Evolutionary conservation across 2,888 invertebrate genomes (phyloP).

Genomic region (Drosophila silvestris): DNA sequence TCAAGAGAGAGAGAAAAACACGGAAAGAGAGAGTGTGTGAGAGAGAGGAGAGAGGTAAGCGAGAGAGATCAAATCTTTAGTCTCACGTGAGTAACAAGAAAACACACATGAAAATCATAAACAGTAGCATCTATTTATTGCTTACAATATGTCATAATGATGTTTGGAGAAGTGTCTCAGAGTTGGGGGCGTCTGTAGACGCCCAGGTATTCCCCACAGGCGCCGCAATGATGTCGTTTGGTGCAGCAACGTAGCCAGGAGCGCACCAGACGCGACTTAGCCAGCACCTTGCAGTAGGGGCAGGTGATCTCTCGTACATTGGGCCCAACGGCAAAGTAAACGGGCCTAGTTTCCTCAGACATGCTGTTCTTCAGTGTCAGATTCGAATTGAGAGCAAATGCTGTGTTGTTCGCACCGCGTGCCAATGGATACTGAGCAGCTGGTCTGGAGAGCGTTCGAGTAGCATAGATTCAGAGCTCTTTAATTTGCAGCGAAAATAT

Average conservation of each 20-base stretch:
- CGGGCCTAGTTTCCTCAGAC: conserved; percentile 62
- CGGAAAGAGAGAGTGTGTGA: conserved; percentile 1
- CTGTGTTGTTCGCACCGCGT: conserved; percentile 30
- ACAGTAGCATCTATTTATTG: conserved; percentile 23
- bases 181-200: conserved; percentile 83
- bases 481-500: conserved; percentile 33
- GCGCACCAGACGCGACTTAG: conserved; percentile 75
- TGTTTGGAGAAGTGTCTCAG: conserved; percentile 31
- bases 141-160: neutral
- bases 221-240: conserved; percentile 81
- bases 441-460: conserved; percentile 25
- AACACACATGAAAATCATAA: conserved; percentile 13
- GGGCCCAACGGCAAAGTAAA: conserved; percentile 84
- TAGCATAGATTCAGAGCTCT: conserved; percentile 6
- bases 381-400: conserved; percentile 3
- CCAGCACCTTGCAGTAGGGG: conserved; percentile 79
- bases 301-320: conserved; percentile 81
- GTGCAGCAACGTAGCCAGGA: conserved; percentile 74
- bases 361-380: conserved; percentile 32
- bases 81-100: conserved; percentile 24
- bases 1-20: neutral
- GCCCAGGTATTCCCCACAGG: conserved; percentile 84
- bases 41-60: conserved; percentile 9
- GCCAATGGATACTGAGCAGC: conserved; percentile 48
- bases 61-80: neutral